phyloP scores from a whole-genome alignment of 2,113 vertebrate genomes.

The Gavialis gangeticus region DNA sequence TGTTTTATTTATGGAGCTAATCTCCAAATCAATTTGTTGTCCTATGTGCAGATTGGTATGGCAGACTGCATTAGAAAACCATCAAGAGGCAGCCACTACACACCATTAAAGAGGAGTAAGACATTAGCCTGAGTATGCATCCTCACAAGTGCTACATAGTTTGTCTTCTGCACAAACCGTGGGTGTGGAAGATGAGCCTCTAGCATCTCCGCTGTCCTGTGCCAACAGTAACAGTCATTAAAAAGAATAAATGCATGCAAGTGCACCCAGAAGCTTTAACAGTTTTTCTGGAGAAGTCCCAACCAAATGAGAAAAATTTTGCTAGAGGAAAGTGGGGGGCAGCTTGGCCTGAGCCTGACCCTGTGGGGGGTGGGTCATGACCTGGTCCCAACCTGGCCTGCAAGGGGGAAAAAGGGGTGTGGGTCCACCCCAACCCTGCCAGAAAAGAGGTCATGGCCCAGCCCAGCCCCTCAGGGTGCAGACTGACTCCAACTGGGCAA shows the following conservation, averaged over 20 bases:
- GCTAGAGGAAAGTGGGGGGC: too few species aligned
- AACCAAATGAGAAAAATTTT: neutral
- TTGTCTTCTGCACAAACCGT: neutral
- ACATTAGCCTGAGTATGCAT: neutral
- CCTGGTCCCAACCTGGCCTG: too few species aligned
- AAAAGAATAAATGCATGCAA: neutral
- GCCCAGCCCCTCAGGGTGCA: too few species aligned
- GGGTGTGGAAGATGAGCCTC: neutral
- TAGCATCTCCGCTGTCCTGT: neutral
- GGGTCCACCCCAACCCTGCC: too few species aligned
- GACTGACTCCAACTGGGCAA: too few species aligned
- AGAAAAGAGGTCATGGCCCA: too few species aligned
- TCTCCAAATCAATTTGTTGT: neutral
- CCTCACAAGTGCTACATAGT: neutral
- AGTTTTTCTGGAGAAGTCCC: neutral
- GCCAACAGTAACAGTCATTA: neutral
- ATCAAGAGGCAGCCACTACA: neutral
- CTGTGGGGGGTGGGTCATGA: too few species aligned
- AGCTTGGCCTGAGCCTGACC: too few species aligned
- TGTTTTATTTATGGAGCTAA: neutral
- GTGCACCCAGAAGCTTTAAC: neutral
- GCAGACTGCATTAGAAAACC: neutral
- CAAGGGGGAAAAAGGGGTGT: too few species aligned
- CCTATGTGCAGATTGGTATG: neutral
- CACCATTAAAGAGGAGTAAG: too few species aligned